These are phyloP conservation scores for Lepus europaeus DNA, from an alignment of 2,113 vertebrate genomes.

Conservation along the genomic window DNA sequence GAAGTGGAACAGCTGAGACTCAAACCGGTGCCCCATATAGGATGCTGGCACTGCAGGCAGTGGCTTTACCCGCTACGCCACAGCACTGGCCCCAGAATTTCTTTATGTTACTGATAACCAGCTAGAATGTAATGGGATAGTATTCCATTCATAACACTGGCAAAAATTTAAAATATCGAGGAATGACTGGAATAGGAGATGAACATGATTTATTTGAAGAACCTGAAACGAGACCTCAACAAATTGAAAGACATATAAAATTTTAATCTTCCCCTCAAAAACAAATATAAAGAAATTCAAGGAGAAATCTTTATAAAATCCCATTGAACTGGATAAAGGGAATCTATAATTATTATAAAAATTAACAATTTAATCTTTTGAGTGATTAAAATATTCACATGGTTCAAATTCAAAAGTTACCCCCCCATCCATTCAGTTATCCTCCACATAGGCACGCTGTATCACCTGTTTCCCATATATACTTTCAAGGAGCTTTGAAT, in stretches of 20 bases:
- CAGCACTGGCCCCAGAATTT: too few relatives aligned
- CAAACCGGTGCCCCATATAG: too few relatives aligned
- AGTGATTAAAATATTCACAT: constrained; percentile 12
- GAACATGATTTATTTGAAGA: neutral
- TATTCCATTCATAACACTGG: neutral
- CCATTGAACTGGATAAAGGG: neutral
- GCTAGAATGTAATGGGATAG: neutral
- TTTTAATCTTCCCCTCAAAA: neutral
- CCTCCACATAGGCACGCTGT: neutral
- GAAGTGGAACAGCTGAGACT: too few relatives aligned
- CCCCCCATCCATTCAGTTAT: neutral
- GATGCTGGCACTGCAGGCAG: too few relatives aligned
- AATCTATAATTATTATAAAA: constrained; percentile 27
- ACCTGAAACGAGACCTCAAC: neutral
- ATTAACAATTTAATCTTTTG: constrained; percentile 21
- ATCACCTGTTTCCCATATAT: neutral
- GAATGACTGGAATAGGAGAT: constrained; percentile 13
- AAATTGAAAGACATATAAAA: constrained; percentile 11
- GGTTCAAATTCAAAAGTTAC: neutral
- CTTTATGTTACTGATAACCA: neutral
- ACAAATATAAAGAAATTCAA: constrained; percentile 21
- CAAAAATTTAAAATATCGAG: neutral
- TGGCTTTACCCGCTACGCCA: too few relatives aligned
- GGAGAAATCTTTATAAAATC: neutral
- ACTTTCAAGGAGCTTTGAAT: constrained; percentile 15